These are phyloP conservation scores for Achroia grisella DNA, from an alignment of 1,140 invertebrate species.

Conservation along the genomic window DNA sequence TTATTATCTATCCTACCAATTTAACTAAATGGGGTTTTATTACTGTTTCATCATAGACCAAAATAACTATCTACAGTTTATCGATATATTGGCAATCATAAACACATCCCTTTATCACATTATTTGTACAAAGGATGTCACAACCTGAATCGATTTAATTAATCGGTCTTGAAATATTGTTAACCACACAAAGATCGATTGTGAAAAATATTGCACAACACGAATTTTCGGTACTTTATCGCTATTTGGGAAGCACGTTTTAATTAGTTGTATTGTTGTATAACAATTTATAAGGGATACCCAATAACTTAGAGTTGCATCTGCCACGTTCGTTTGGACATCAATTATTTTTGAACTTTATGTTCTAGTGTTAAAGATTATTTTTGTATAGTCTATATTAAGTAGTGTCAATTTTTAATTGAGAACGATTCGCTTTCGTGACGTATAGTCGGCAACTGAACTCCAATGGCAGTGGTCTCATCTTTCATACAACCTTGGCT, in stretches of 20 bases:
- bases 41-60: too few relatives aligned
- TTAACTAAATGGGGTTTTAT: too few relatives aligned
- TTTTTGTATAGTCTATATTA: slow-evolving; percentile 34
- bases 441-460: slow-evolving; percentile 37
- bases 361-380: slow-evolving; percentile 11
- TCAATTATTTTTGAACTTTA: slow-evolving; percentile 27
- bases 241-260: slow-evolving; percentile 27
- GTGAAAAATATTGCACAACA: slow-evolving; percentile 44
- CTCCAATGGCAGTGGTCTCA: slow-evolving; percentile 48
- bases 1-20: too few relatives aligned
- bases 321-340: slow-evolving; percentile 31
- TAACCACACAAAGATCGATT: slow-evolving; percentile 12
- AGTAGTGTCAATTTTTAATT: slow-evolving; percentile 67
- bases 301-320: slow-evolving; percentile 36
- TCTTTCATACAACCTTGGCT: slow-evolving; percentile 55
- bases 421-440: slow-evolving; percentile 57
- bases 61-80: too few relatives aligned
- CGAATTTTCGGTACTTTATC: slow-evolving; percentile 38
- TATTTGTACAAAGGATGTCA: too few relatives aligned
- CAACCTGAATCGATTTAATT: background rate
- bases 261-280: slow-evolving; percentile 63
- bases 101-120: too few relatives aligned
- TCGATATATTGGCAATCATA: too few relatives aligned
- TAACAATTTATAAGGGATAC: slow-evolving; percentile 41
- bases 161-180: slow-evolving; percentile 4